phyloP scores from a whole-genome alignment of 2,888 invertebrate species.

The Drosophila hamatofila region DNA sequence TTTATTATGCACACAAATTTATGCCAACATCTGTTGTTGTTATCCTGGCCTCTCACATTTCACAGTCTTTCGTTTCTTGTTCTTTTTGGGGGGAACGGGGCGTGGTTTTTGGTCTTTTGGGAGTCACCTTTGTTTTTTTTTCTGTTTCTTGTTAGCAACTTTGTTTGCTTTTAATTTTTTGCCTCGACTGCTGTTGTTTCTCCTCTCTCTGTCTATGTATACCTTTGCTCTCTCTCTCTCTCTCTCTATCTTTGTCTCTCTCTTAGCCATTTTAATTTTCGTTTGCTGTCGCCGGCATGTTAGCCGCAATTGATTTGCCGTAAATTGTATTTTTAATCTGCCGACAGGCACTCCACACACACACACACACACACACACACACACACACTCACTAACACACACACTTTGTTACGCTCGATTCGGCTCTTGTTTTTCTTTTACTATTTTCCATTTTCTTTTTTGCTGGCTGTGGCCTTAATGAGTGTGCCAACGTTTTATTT shows the following conservation, averaged over 20 bases:
- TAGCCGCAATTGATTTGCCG: slow-evolving; percentile 78
- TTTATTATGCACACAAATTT: slow-evolving; percentile 76
- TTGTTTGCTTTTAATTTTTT: slow-evolving; percentile 76
- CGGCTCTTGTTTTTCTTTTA: slow-evolving; percentile 15
- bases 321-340: slow-evolving; percentile 82
- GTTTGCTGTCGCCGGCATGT: slow-evolving; percentile 67
- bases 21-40: slow-evolving; percentile 73
- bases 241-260: neutral
- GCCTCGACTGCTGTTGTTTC: slow-evolving; percentile 49
- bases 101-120: neutral
- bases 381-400: slow-evolving; percentile 20
- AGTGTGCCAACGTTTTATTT: slow-evolving; percentile 67
- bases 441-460: slow-evolving; percentile 15
- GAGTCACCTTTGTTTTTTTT: neutral
- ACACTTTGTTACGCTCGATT: slow-evolving; percentile 34
- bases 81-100: neutral
- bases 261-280: slow-evolving; percentile 66
- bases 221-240: neutral
- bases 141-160: slow-evolving; percentile 29
- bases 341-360: slow-evolving; percentile 48
- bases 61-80: slow-evolving; percentile 27
- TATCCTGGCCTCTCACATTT: slow-evolving; percentile 47
- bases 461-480: slow-evolving; percentile 45
- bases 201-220: too few species aligned
- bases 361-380: slow-evolving; percentile 1